Conservation (phyloP, 1,140 invertebrate genomes). For the Saccostrea echinata region DNA sequence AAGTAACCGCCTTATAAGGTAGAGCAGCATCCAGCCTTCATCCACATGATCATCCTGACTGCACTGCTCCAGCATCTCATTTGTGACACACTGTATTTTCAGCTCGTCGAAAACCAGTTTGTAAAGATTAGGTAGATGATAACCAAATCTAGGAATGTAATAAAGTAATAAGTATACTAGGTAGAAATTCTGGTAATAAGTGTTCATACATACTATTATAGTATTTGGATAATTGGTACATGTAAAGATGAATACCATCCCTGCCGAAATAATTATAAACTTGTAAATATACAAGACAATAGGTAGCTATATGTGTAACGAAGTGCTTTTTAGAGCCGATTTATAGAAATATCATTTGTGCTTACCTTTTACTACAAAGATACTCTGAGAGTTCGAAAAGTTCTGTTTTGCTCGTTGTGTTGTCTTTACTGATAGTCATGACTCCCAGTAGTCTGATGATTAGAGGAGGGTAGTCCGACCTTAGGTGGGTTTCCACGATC, state of each 20-base stretch:
- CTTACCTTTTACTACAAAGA: background rate
- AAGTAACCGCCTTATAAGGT: conserved; percentile 12
- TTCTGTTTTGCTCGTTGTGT: background rate
- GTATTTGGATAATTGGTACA: no score
- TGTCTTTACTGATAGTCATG: background rate
- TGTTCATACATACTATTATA: no score
- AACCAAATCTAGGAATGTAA: background rate
- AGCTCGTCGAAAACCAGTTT: background rate
- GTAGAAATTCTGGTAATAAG: no score
- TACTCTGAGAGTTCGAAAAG: background rate
- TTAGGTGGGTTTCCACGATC: background rate
- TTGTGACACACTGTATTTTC: conserved; percentile 26
- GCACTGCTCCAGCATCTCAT: conserved; percentile 9
- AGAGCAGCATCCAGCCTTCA: conserved; percentile 22
- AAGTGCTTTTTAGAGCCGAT: no score
- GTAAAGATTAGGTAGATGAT: background rate
- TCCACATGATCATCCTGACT: background rate
- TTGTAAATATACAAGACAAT: no score
- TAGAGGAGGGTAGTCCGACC: conserved; percentile 1
- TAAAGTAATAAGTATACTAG: no score
- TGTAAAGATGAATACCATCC: no score
- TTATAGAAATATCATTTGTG: no score
- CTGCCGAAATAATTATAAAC: no score
- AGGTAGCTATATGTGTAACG: no score
- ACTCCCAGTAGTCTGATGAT: background rate